Conservation (phyloP, 2,888 invertebrate species). For the Entomobrya multifasciata region DNA sequence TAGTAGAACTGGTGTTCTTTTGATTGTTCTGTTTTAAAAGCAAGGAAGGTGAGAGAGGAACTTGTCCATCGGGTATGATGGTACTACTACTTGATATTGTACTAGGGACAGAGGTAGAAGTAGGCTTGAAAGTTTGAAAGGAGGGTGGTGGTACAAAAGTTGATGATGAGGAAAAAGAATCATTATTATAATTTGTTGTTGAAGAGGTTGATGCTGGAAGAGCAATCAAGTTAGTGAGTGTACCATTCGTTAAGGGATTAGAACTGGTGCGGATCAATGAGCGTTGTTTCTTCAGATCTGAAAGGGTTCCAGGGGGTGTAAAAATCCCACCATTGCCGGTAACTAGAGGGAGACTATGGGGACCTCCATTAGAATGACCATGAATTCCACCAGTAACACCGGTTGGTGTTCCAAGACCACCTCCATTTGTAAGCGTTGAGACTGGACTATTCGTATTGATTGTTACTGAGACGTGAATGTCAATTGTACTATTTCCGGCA, state of each 20-base stretch:
- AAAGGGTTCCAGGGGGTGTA: conserved; percentile 86
- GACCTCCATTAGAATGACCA: conserved; percentile 42
- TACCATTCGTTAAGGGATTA: conserved; percentile 74
- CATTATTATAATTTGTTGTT: no score
- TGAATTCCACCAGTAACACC: not conserved
- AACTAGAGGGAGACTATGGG: conserved; percentile 39
- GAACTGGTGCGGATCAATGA: conserved; percentile 82
- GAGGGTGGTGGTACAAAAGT: no score
- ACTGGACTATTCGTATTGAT: conserved; percentile 84
- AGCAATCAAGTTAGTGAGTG: conserved; percentile 59
- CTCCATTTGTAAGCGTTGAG: conserved; percentile 67
- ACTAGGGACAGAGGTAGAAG: conserved; percentile 18
- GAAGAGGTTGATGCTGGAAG: conserved; percentile 26
- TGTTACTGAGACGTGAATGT: conserved; percentile 91
- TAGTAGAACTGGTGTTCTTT: conserved; percentile 14
- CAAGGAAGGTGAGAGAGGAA: conserved; percentile 19
- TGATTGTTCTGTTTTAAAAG: conserved; percentile 37
- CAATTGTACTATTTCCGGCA: conserved; percentile 89
- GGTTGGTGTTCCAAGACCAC: conserved; percentile 18
- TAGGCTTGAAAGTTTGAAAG: conserved; percentile 45
- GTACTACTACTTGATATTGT: no score
- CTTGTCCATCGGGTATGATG: not conserved
- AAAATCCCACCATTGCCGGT: conserved; percentile 71
- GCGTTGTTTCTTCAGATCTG: conserved; percentile 96
- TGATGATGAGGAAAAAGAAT: no score